Conservation (phyloP, 2,113 vertebrate species). For the Circaetus cinerascens region DNA sequence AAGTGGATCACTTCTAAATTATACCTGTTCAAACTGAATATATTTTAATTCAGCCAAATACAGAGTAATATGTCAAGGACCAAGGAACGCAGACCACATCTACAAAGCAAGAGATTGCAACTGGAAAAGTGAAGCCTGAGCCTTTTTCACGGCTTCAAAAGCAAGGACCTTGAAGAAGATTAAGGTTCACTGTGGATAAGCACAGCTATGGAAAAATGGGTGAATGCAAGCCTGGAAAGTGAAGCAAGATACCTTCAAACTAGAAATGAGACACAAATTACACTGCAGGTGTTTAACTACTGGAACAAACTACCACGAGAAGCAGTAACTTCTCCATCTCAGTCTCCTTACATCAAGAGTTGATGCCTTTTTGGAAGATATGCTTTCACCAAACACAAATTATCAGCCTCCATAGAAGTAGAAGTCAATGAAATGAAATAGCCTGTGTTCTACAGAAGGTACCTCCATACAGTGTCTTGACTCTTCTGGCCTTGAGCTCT, state of each 20-base stretch:
- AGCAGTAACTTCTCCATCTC: background rate
- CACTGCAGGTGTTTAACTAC: background rate
- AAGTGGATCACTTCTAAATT: background rate
- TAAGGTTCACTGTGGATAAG: background rate
- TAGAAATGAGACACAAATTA: background rate
- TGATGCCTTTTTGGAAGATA: background rate
- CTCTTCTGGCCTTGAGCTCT: background rate
- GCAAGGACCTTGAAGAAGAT: background rate
- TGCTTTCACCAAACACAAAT: background rate
- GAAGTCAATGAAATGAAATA: background rate
- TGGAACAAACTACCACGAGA: constrained; percentile 1
- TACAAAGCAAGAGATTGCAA: background rate
- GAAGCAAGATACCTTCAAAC: background rate
- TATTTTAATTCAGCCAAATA: background rate
- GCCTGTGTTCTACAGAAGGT: background rate
- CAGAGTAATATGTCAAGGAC: background rate
- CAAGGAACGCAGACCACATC: background rate
- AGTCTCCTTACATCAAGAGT: background rate
- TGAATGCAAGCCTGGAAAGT: background rate
- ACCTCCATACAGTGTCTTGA: background rate
- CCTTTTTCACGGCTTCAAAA: no score
- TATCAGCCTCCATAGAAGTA: background rate
- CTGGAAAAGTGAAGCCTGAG: background rate
- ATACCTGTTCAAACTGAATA: background rate
- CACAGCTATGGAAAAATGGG: background rate